Conservation (phyloP, 2,113 vertebrate species). For the Takifugu flavidus region DNA sequence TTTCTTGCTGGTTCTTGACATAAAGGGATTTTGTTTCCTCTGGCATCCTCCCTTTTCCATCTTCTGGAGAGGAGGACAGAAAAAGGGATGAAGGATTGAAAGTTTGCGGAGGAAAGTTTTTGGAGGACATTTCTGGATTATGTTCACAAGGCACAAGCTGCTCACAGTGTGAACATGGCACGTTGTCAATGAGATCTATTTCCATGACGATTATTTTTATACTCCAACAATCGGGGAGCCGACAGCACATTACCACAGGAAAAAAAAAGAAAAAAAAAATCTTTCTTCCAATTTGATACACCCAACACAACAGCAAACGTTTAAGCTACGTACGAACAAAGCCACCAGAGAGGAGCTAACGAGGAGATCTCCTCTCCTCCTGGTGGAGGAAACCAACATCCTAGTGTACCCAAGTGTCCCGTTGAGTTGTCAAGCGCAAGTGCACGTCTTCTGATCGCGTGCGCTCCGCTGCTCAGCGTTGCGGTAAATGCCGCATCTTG, state of each 20-base stretch:
- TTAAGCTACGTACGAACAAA: constrained; percentile 65
- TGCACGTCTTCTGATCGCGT: constrained; percentile 62
- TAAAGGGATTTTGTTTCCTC: constrained; percentile 61
- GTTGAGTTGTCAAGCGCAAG: constrained; percentile 64
- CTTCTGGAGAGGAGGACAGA: constrained; percentile 60
- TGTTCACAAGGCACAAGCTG: constrained; percentile 82
- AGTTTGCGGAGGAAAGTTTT: constrained; percentile 77
- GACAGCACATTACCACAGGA: constrained; percentile 67
- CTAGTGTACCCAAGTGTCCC: constrained; percentile 58
- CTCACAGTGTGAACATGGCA: constrained; percentile 93
- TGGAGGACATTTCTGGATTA: constrained; percentile 82
- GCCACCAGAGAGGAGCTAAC: constrained; percentile 60
- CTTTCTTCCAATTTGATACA: constrained; percentile 66
- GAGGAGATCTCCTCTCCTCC: constrained; percentile 52
- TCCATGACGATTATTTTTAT: constrained; percentile 86
- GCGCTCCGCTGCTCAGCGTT: constrained; percentile 75
- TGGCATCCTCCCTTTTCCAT: constrained; percentile 50
- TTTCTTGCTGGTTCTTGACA: constrained; percentile 63
- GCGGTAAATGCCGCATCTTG: constrained; percentile 78
- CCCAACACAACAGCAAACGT: constrained; percentile 51
- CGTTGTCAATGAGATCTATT: constrained; percentile 87
- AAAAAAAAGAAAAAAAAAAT: constrained; percentile 41
- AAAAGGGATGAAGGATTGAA: constrained; percentile 70
- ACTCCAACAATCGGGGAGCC: constrained; percentile 73
- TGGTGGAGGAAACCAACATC: constrained; percentile 18